Evolutionary conservation across 2,888 invertebrate species (phyloP), one percentile per base, ranked within the genome.

Genomic region (Hecatera dysodea): DNA sequence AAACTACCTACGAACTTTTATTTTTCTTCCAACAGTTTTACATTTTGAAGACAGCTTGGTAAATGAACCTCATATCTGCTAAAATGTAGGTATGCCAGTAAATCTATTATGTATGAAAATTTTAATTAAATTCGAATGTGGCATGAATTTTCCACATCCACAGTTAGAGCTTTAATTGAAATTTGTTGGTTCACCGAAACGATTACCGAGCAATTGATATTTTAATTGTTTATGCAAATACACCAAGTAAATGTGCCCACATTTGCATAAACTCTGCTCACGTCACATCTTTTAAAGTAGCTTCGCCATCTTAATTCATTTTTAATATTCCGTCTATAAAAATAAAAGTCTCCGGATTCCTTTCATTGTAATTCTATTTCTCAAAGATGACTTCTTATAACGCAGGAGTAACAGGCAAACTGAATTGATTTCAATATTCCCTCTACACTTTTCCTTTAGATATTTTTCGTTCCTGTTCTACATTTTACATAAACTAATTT

Each of bases 401-500:
- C 88, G 88, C 88, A 85, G 87, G 83, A 90, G 91, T 89, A 90
- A 91, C 88, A 88, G 86, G 87, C 89, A 92, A 93, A 91, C 91
- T 89, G 92, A 92, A 91, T 93, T 92, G 92, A 93, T 93, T 93
- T 89, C 93, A 92, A 93, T 94, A 93, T 93, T 93, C 92, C 90
- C 87, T 90, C 87, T 91, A 90, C 92, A 92, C 90, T 94, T 94
- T 93, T 92, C 91, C 91, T 91, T 87, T 73, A 88, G 93, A 93
- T 93, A 94, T 94, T 95, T 93, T 94, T 93, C 93, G 91, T 91
- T 94, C 90, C 93, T 93, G 94, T 94, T 95, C 94, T 94, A 94
- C 94, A 95, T 95, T 95, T 95, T 95, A 94, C 94, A 95, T 96
- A 96, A 96, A 95, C 95, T 95, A 95, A 96, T 96, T 96, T 95